Evolutionary conservation across 2,888 invertebrate genomes (phyloP).

Genomic region (Acanthosepion esculentum): DNA sequence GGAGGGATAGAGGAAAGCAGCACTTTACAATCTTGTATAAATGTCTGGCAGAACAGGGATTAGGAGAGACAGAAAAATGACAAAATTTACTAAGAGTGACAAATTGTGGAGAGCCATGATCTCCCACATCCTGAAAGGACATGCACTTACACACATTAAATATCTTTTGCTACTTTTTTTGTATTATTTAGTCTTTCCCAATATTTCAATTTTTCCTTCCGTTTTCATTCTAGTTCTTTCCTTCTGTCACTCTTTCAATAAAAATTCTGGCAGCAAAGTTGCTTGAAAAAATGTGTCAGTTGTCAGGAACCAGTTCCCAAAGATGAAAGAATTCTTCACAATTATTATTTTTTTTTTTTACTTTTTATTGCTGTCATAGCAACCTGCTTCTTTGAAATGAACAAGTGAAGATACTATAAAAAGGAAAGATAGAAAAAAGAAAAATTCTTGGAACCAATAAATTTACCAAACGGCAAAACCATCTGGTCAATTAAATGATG

Average conservation of each 20-base stretch:
- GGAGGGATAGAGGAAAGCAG: too few species aligned
- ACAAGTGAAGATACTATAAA: background rate
- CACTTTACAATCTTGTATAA: too few species aligned
- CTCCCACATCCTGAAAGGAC: too few species aligned
- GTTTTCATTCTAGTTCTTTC: background rate
- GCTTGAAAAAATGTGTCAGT: background rate
- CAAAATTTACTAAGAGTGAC: too few species aligned
- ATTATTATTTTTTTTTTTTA: background rate
- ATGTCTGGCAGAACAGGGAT: too few species aligned
- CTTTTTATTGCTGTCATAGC: background rate
- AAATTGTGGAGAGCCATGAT: too few species aligned
- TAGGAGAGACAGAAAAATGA: too few species aligned
- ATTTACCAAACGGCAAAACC: background rate
- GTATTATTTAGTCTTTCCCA: background rate
- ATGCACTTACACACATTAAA: too few species aligned
- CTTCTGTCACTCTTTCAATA: background rate
- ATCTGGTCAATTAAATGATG: conserved; percentile 33
- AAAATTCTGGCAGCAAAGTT: background rate
- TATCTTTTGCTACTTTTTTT: background rate
- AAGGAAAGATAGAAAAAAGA: background rate
- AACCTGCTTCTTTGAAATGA: background rate
- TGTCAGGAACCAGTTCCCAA: background rate
- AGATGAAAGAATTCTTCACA: too few species aligned
- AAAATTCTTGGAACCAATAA: background rate
- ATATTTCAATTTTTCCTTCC: background rate